phyloP scores from a whole-genome alignment of 2,797 vertebrate species.

The Hirundo rustica region DNA sequence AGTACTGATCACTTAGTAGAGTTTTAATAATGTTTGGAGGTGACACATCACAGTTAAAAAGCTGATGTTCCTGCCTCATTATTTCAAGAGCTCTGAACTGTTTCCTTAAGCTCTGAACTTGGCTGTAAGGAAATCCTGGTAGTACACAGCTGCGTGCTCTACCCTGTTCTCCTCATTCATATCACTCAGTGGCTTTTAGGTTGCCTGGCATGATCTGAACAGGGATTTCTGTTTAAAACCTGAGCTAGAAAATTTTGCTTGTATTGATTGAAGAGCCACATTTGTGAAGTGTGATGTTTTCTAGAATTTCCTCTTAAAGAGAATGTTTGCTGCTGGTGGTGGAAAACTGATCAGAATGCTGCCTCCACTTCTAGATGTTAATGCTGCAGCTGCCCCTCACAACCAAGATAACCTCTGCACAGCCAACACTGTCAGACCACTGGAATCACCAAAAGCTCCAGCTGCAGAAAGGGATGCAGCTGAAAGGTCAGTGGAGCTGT shows the following conservation, averaged over 20 bases:
- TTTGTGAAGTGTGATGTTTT: background rate
- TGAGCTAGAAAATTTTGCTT: background rate
- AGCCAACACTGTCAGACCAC: constrained; percentile 77
- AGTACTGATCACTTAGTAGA: background rate
- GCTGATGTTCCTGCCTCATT: background rate
- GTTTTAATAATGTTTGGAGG: background rate
- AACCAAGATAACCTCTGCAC: constrained; percentile 79
- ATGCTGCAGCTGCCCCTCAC: constrained; percentile 22
- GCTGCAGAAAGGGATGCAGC: constrained; percentile 80
- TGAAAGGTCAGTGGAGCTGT: constrained; percentile 72
- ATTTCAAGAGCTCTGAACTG: background rate
- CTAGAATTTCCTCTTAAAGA: background rate
- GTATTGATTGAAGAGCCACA: background rate
- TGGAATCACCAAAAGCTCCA: constrained; percentile 79
- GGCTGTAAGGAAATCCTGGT: background rate
- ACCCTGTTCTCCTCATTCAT: background rate
- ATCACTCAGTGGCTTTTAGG: background rate
- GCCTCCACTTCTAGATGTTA: constrained; percentile 64
- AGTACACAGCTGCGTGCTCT: background rate
- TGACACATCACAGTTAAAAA: background rate
- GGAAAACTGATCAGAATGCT: background rate
- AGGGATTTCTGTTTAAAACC: background rate
- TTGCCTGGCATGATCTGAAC: background rate
- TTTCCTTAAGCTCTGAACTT: background rate
- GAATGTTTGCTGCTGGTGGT: background rate